These are phyloP conservation scores for Naja naja DNA, from an alignment of 2,113 vertebrate genomes.

Conservation along the genomic window DNA sequence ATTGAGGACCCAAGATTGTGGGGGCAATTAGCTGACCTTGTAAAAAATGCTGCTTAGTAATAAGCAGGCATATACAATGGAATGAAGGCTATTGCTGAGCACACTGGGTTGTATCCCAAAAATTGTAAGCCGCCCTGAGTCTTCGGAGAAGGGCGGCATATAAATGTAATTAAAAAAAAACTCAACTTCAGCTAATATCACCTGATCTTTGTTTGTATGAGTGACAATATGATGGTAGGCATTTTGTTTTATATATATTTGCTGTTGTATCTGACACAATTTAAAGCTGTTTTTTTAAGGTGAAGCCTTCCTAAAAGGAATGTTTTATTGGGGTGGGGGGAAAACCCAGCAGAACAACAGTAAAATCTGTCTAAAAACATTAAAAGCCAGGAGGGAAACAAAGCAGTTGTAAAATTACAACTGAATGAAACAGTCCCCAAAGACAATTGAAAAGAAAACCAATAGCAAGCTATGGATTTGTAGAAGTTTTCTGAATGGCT, in stretches of 20 bases:
- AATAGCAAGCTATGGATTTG: neutral
- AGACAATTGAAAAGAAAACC: neutral
- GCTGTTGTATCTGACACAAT: neutral
- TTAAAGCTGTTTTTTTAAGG: neutral
- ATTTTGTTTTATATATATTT: neutral
- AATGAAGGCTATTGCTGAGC: too few relatives aligned
- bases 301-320: neutral
- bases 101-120: too few relatives aligned
- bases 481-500: neutral
- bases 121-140: too few relatives aligned
- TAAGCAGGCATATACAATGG: too few relatives aligned
- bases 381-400: neutral
- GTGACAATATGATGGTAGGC: too few relatives aligned
- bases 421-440: neutral
- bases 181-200: too few relatives aligned
- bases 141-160: too few relatives aligned
- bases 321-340: neutral
- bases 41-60: too few relatives aligned
- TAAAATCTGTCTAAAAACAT: neutral
- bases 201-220: too few relatives aligned
- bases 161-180: too few relatives aligned
- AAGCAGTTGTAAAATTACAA: neutral
- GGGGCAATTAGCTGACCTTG: too few relatives aligned
- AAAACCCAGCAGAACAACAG: neutral
- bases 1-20: too few relatives aligned